Evolutionary conservation across 2,888 invertebrate genomes (phyloP).

Genomic region (Chrysomela aeneicollis): DNA sequence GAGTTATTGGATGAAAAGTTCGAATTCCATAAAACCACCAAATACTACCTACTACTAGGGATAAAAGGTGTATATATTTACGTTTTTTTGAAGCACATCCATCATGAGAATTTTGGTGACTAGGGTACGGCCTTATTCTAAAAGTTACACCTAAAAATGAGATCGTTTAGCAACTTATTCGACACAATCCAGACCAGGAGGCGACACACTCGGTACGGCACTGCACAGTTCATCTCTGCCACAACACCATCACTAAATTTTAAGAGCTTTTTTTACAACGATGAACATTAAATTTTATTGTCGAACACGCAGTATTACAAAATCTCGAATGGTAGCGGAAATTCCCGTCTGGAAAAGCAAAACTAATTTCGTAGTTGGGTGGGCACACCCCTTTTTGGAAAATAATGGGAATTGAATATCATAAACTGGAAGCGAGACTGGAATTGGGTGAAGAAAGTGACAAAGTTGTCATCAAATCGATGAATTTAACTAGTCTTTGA

Average conservation of each 20-base stretch:
- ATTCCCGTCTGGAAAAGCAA: background rate
- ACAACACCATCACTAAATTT: constrained; percentile 41
- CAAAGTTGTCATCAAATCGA: no score
- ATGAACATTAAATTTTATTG: constrained; percentile 43
- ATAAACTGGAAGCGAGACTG: no score
- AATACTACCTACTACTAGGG: no score
- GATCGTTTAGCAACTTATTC: constrained; percentile 23
- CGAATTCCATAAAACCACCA: no score
- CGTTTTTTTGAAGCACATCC: constrained; percentile 58
- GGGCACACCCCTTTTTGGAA: background rate
- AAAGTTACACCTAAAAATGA: constrained; percentile 54
- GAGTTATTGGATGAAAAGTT: no score
- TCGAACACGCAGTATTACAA: constrained; percentile 42
- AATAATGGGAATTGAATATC: background rate
- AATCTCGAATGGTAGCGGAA: constrained; percentile 14
- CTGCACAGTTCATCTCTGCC: constrained; percentile 29
- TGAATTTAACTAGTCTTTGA: no score
- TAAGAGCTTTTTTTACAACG: constrained; percentile 40
- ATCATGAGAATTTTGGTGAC: constrained; percentile 52
- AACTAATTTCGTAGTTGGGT: background rate
- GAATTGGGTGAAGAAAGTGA: background rate
- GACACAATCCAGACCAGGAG: constrained; percentile 22
- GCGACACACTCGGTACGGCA: constrained; percentile 30
- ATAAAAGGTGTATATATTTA: constrained; percentile 49
- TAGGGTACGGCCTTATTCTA: constrained; percentile 46